Evolutionary conservation across 92 coral and sea anemone genomes (phyloP).

Genomic region (Epizoanthus rinbou): DNA sequence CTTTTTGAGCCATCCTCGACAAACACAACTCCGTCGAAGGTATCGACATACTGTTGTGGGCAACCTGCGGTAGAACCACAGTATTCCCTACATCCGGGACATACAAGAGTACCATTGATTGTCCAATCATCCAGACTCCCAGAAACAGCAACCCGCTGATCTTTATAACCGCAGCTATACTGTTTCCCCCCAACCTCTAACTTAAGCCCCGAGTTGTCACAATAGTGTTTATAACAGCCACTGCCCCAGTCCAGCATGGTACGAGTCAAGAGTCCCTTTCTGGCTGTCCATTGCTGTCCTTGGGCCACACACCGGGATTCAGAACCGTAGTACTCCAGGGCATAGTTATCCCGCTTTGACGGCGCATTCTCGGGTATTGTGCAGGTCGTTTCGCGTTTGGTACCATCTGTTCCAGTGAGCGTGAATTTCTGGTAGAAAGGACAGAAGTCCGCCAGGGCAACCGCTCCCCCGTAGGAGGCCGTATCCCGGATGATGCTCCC

Average conservation of each 20-base stretch:
- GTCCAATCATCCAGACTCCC: conserved; percentile 84
- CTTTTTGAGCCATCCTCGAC: conserved; percentile 32
- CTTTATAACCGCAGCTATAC: conserved; percentile 72
- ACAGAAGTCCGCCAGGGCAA: conserved; percentile 92
- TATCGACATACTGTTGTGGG: conserved; percentile 49
- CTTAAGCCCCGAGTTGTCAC: conserved; percentile 70
- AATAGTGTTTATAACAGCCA: conserved; percentile 85
- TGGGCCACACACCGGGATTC: conserved; percentile 81
- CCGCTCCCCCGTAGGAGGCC: conserved; percentile 91
- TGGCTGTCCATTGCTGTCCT: conserved; percentile 88
- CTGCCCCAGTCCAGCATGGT: conserved; percentile 99
- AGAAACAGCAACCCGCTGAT: conserved; percentile 71
- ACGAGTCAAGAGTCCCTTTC: conserved; percentile 81
- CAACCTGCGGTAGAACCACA: conserved; percentile 78
- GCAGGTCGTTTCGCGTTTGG: conserved; percentile 89
- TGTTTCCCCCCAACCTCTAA: conserved; percentile 68
- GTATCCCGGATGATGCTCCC: conserved; percentile 76
- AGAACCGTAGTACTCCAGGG: conserved; percentile 81
- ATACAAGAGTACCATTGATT: conserved; percentile 81
- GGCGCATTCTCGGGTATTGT: conserved; percentile 84
- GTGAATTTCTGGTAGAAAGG: conserved; percentile 98
- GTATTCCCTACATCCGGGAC: conserved; percentile 82
- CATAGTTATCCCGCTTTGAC: conserved; percentile 72
- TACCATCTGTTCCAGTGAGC: conserved; percentile 71
- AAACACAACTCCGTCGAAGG: conserved; percentile 53